Evolutionary conservation across 2,888 invertebrate species (phyloP).

Genomic region (Drosophila pseudotalamancana): DNA sequence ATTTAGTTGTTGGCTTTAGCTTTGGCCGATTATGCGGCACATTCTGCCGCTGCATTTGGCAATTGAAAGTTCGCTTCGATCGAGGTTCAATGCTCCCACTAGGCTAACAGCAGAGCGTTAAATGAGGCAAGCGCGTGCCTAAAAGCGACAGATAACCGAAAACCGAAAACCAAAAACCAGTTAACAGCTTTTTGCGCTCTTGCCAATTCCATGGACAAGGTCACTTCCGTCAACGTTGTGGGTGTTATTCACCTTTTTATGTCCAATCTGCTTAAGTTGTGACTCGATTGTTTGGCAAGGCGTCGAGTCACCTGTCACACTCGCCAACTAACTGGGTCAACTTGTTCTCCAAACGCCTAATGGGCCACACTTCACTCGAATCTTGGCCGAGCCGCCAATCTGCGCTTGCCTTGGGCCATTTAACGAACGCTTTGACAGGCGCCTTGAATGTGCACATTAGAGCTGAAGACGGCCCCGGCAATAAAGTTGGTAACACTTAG

Average conservation of each 20-base stretch:
- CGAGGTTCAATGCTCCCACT: conserved; percentile 52
- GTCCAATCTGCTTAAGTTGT: conserved; percentile 25
- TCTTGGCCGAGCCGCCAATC: conserved; percentile 51
- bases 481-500: conserved; percentile 41
- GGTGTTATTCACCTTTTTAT: conserved; percentile 72
- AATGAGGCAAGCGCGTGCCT: conserved; percentile 41
- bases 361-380: conserved; percentile 45
- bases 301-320: conserved; percentile 57
- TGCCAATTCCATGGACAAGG: conserved; percentile 71
- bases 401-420: conserved; percentile 61
- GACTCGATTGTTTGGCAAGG: conserved; percentile 73
- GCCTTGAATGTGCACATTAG: conserved; percentile 33
- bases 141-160: conserved; percentile 7
- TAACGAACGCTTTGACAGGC: conserved; percentile 43
- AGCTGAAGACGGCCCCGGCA: conserved; percentile 48
- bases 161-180: conserved; percentile 47
- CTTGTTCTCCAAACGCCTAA: conserved; percentile 50
- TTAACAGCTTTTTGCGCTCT: conserved; percentile 32
- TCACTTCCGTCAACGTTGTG: conserved; percentile 72
- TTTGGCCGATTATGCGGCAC: conserved; percentile 54
- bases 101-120: conserved; percentile 27
- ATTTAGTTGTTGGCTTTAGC: conserved; percentile 39
- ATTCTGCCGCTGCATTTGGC: conserved; percentile 21
- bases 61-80: conserved; percentile 60
- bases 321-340: conserved; percentile 60